Conservation (phyloP, 2,113 vertebrate genomes). For the Arvicanthis niloticus region DNA sequence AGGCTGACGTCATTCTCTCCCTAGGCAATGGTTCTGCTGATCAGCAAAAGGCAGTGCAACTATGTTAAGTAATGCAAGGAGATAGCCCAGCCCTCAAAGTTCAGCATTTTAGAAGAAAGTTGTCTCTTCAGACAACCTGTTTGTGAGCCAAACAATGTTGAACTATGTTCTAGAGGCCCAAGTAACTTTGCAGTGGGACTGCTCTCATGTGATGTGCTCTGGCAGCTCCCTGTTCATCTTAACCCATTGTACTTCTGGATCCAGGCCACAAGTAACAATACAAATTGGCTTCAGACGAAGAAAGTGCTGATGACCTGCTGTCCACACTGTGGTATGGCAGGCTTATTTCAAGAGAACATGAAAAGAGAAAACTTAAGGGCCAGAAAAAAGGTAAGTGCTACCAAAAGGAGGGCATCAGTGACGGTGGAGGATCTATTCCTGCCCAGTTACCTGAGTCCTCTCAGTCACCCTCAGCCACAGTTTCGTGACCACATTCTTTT, state of each 20-base stretch:
- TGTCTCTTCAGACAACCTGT: not conserved
- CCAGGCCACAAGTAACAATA: not conserved
- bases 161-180: not conserved
- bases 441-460: conserved; percentile 31
- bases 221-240: not conserved
- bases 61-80: not conserved
- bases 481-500: conserved; percentile 47
- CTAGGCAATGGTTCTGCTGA: not conserved
- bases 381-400: not conserved
- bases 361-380: accelerated
- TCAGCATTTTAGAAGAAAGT: not conserved
- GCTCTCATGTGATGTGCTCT: not conserved
- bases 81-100: not conserved
- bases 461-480: conserved; percentile 45
- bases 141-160: not conserved
- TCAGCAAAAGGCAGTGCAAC: not conserved
- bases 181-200: not conserved
- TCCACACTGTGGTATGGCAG: not conserved
- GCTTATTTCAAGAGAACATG: not conserved
- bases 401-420: accelerated
- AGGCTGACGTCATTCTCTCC: not conserved
- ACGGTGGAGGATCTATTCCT: accelerated
- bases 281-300: not conserved
- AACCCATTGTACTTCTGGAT: not conserved
- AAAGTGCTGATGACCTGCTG: not conserved